phyloP scores from a whole-genome alignment of 2,113 vertebrate species.

The Ptychochromis oligacanthus region DNA sequence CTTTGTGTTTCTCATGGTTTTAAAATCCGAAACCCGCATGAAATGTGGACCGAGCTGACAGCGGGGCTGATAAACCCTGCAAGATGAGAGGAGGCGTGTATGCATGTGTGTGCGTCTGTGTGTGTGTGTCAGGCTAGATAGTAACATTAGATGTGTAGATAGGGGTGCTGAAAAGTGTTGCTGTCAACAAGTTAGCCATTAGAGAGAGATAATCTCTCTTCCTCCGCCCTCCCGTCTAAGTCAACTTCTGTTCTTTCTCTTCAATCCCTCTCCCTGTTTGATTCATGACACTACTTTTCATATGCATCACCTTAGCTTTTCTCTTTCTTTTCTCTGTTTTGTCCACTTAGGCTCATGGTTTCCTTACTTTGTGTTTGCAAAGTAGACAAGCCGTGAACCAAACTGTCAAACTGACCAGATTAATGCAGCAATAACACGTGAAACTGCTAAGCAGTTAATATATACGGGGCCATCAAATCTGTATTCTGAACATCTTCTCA shows the following conservation, averaged over 20 bases:
- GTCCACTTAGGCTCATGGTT: background rate
- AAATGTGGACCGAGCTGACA: conserved; percentile 31
- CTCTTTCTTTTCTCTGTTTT: background rate
- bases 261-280: background rate
- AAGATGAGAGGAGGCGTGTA: conserved; percentile 30
- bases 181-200: conserved; percentile 73
- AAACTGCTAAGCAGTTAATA: background rate
- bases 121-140: conserved; percentile 25
- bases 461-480: background rate
- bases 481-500: conserved; percentile 6
- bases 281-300: background rate
- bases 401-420: background rate
- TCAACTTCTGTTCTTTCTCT: conserved; percentile 51
- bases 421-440: background rate
- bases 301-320: background rate
- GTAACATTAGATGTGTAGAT: conserved; percentile 66
- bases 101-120: conserved; percentile 18
- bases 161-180: conserved; percentile 69
- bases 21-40: conserved; percentile 42
- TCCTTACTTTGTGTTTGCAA: background rate
- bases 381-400: background rate
- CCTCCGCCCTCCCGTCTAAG: conserved; percentile 42
- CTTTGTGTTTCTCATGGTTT: conserved; percentile 27
- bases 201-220: conserved; percentile 70
- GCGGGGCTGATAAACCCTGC: conserved; percentile 51